Evolutionary conservation across 2,888 invertebrate genomes (phyloP), one percentile per base, ranked within the genome.

Genomic region (Euclidia mi): DNA sequence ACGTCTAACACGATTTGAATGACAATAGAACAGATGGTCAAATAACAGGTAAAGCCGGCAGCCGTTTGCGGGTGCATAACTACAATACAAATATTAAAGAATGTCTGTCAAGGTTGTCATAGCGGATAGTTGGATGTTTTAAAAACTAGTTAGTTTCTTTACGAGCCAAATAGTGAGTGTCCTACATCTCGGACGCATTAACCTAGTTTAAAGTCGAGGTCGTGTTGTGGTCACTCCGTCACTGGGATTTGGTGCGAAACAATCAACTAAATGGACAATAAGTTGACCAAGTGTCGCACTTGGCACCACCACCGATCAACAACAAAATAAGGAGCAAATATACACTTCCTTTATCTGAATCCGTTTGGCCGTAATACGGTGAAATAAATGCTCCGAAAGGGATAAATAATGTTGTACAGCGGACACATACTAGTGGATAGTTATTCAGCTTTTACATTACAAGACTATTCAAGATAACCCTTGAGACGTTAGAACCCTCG

Each of bases 171-270:
- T 82, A 82, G 83, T 76, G 72, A 80, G 70, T 85, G 89, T 79
- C 82, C 89, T 79, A 89, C 87, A 90, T 92, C 78, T 82, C 74
- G 79, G 78, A 84, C 79, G 85, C 89, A 90, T 93, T 92, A 92
- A 90, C 91, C 91, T 81, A 92, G 84, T 91, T 92, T 83, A 78
- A 81, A 83, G 69, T 78, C 82, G 85, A 89, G 89, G 88, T 78
- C 86, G 75, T 67, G 75, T 62, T 78, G 67, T 78, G 81, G 84
- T 81, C 78, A 85, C 79, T 82, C 71, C 79, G 84, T 83, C 83
- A 85, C 76, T 78, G 74, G 76, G 75, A 82, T 81, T 80, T 65
- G 74, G 40, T 31, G 18, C 31, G 63, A 63, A 76, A 66, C 59
- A 67, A 65, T 61, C 52, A 40, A 55, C 35, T 18, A 20, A 17